phyloP scores from a whole-genome alignment of 2,113 vertebrate genomes.

The Gyps fulvus region DNA sequence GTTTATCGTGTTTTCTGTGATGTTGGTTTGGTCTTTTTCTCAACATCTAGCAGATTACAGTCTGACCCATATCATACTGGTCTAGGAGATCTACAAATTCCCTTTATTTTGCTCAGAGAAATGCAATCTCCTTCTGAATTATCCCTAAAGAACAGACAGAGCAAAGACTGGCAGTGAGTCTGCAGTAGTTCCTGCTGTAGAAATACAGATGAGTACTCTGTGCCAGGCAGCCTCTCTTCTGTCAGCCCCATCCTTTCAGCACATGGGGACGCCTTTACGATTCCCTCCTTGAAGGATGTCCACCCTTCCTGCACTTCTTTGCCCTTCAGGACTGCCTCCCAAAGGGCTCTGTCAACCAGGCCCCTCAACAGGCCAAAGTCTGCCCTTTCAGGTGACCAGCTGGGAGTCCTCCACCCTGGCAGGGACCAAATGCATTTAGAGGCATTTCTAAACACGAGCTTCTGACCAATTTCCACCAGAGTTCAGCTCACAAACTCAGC shows the following conservation, averaged over 20 bases:
- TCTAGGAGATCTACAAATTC: neutral
- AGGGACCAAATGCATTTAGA: neutral
- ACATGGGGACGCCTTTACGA: accelerated
- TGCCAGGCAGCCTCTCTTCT: neutral
- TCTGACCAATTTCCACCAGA: neutral
- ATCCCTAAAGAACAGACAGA: neutral
- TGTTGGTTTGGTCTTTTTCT: neutral
- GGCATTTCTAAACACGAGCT: neutral
- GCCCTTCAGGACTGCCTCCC: neutral
- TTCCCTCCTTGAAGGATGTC: neutral
- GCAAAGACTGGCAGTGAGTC: neutral
- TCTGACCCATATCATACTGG: neutral
- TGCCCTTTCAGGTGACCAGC: neutral
- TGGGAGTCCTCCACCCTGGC: neutral
- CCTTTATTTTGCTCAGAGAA: neutral
- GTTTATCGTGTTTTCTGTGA: neutral
- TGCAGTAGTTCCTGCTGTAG: neutral
- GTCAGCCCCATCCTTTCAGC: neutral
- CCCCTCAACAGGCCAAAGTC: neutral
- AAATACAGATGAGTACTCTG: accelerated
- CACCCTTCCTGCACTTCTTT: neutral
- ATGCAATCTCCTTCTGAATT: neutral
- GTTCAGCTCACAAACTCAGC: neutral
- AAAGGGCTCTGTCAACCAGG: neutral
- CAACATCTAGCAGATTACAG: neutral